Evolutionary conservation across 2,113 vertebrate genomes (phyloP).

Genomic region (Nannobrachium achirus): DNA sequence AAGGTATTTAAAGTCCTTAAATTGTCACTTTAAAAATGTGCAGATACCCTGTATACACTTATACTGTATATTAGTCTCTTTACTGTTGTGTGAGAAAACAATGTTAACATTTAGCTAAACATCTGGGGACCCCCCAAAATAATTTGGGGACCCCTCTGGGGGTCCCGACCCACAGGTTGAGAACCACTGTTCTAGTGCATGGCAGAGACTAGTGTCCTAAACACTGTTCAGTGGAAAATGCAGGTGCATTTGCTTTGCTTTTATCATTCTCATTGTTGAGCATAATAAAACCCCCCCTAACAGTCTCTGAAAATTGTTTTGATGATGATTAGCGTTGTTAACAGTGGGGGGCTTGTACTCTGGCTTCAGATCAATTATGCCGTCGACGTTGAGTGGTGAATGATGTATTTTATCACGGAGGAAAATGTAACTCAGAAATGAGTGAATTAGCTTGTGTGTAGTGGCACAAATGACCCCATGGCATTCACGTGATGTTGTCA

Average conservation of each 20-base stretch:
- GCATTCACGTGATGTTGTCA: not conserved
- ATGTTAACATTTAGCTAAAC: no score
- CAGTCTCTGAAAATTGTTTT: conserved; percentile 69
- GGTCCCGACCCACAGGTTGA: no score
- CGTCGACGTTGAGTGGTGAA: conserved; percentile 31
- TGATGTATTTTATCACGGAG: conserved; percentile 26
- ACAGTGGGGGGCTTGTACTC: conserved; percentile 25
- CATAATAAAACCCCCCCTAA: conserved; percentile 63
- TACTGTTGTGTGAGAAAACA: no score
- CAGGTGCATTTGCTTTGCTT: conserved; percentile 54
- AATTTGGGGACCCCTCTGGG: no score
- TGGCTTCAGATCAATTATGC: conserved; percentile 40
- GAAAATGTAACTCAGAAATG: conserved; percentile 17
- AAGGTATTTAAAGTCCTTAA: no score
- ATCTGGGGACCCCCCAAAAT: no score
- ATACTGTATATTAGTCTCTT: no score
- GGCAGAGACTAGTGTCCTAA: conserved; percentile 35
- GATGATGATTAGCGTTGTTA: conserved; percentile 61
- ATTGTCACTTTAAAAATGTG: no score
- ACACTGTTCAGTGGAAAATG: conserved; percentile 42
- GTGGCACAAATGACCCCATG: not conserved
- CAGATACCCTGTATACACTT: no score
- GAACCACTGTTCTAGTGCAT: no score
- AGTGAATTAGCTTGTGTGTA: conserved; percentile 23
- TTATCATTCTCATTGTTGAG: conserved; percentile 60